Conservation (phyloP, 35 echinoderm and acorn worm genomes). For the Heliocidaris erythrogramma region DNA sequence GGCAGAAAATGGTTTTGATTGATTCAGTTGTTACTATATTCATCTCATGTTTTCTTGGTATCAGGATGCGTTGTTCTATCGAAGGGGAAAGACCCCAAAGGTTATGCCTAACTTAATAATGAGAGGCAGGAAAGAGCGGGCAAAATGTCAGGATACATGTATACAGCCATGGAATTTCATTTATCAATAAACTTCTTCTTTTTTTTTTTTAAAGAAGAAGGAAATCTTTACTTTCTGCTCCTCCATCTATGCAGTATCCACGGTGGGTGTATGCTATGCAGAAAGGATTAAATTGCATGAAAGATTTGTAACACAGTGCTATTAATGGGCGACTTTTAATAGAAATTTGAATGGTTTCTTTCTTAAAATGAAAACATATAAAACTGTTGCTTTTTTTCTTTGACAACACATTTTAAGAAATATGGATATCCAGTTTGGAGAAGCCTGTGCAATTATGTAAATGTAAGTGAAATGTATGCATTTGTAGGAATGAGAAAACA, state of each 20-base stretch:
- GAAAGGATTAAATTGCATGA: too few species aligned
- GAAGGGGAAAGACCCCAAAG: background rate
- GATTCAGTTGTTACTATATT: background rate
- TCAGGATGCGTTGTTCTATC: background rate
- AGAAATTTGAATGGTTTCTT: too few species aligned
- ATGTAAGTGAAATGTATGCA: too few species aligned
- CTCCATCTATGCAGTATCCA: background rate
- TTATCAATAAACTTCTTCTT: background rate
- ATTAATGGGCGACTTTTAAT: too few species aligned
- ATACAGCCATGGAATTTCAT: background rate
- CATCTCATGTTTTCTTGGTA: too few species aligned
- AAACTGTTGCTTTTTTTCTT: too few species aligned
- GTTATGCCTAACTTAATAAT: conserved; percentile 5
- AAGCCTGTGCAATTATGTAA: too few species aligned
- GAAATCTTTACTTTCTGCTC: background rate
- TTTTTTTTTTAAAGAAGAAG: background rate
- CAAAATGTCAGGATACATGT: background rate
- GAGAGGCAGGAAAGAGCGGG: background rate
- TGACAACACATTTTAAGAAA: too few species aligned
- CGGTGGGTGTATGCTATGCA: background rate
- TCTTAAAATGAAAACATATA: too few species aligned
- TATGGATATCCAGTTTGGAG: too few species aligned
- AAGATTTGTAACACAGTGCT: too few species aligned
- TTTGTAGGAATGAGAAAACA: too few species aligned
- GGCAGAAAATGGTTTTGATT: background rate